phyloP scores from a whole-genome alignment of 2,888 invertebrate species.

The Chymomyza caudatula region DNA sequence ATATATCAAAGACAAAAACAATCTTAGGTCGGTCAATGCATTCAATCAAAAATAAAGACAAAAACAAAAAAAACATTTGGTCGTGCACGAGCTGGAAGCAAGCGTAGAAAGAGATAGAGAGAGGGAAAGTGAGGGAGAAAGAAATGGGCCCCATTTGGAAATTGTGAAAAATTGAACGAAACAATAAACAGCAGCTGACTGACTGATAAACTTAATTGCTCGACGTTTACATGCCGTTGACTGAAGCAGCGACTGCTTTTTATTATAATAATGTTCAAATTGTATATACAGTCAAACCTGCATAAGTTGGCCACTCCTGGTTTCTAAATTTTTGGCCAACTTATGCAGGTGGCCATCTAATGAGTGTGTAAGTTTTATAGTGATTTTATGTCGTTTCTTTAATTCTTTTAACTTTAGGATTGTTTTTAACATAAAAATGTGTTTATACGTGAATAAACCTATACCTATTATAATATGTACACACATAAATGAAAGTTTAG shows the following conservation, averaged over 20 bases:
- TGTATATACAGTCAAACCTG: too few relatives aligned
- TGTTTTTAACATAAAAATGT: too few relatives aligned
- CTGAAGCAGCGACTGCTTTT: conserved; percentile 10
- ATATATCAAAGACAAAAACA: not conserved
- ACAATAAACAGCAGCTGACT: not conserved
- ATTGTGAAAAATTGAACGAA: not conserved
- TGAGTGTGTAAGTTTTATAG: too few relatives aligned
- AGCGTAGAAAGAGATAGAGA: not conserved
- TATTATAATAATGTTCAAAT: conserved; percentile 11
- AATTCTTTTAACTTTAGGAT: too few relatives aligned
- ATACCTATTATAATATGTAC: too few relatives aligned
- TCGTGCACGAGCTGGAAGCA: not conserved
- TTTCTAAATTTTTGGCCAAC: too few relatives aligned
- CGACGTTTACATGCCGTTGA: conserved; percentile 20
- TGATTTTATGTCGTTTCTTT: too few relatives aligned
- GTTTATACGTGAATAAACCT: too few relatives aligned
- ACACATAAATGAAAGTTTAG: too few relatives aligned
- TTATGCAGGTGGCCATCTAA: too few relatives aligned
- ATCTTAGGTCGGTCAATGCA: conserved; percentile 47
- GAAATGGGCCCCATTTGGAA: not conserved
- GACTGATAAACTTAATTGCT: conserved; percentile 4
- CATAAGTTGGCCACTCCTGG: too few relatives aligned
- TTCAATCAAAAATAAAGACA: conserved; percentile 25
- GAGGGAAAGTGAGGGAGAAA: not conserved
- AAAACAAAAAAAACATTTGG: not conserved